phyloP scores from a whole-genome alignment of 2,888 invertebrate genomes.

The Agrypnus murinus region DNA sequence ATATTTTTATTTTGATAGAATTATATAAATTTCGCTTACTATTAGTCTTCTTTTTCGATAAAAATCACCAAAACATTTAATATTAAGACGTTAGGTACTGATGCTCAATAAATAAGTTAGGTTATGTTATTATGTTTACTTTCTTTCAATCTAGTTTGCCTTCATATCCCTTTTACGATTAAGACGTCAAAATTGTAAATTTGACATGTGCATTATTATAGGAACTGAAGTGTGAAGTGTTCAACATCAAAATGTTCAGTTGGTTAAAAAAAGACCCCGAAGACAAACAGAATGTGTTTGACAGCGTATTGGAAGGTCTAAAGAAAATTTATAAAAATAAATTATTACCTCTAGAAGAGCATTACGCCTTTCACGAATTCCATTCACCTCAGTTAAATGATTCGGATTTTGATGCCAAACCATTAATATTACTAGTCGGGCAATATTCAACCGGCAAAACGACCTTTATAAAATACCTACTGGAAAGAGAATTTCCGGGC shows the following conservation, averaged over 20 bases:
- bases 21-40: too few relatives aligned
- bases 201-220: conserved; percentile 1
- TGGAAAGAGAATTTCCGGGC: conserved; percentile 96
- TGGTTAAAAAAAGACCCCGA: conserved; percentile 85
- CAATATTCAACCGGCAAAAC: conserved; percentile 99
- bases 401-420: conserved; percentile 98
- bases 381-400: conserved; percentile 96
- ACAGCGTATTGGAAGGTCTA: conserved; percentile 94
- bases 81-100: too few relatives aligned
- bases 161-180: too few relatives aligned
- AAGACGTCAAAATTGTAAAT: not conserved
- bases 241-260: conserved; percentile 89
- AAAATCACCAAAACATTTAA: too few relatives aligned
- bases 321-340: conserved; percentile 95
- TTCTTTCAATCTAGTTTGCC: too few relatives aligned
- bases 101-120: too few relatives aligned
- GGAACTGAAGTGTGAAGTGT: conserved; percentile 1
- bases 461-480: conserved; percentile 93
- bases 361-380: conserved; percentile 95
- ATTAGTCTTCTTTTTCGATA: too few relatives aligned
- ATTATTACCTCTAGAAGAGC: conserved; percentile 90
- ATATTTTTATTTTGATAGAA: too few relatives aligned
- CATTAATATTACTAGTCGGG: conserved; percentile 97
- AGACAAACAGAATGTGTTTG: conserved; percentile 80
- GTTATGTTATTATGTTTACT: too few relatives aligned